Base-by-base conservation (phyloP, 2,113 vertebrate species). In the Leptodactylus fuscus region DNA sequence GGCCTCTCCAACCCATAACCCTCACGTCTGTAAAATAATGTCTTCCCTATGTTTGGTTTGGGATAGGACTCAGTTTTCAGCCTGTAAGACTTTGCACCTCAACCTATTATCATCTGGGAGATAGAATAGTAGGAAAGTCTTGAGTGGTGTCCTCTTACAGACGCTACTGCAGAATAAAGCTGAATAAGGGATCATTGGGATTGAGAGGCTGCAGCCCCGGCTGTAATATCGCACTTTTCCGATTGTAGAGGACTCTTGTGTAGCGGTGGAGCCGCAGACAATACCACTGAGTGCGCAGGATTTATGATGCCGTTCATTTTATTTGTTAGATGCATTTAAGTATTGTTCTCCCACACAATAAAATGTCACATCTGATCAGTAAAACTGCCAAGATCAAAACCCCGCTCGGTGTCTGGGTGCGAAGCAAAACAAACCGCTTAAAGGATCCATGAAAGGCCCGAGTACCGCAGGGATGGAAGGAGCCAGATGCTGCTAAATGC, bases 291-390 rank as follows among this genome's bases (percentile, higher is more conserved):
- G 27, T 51, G 16, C 11, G 6, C 32, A 34, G 75, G 49, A 55
- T 78, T 78, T 55, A 55, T 55, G 34, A 38, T 15, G 76, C 51
- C n/a, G 51, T 38, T 79, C 20, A 60, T 79, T 79, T 58, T 60
- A 79, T 79, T 79, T 79, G 51, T 79, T 79, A 60, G 53, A 58
- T 58, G 53, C 51, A 79, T 79, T 78, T 79, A 79, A 60, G 76
- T n/a, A 58, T 41, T 60, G 34, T 79, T 79, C 53, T 60, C 51
- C n/a, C 16, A 22, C 32, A 79, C 76, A 79, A 79, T 79, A 79
- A 79, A 79, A 44, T 60, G 76, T 79, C 76, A 58, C 76, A 79
- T 79, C 76, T 60, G 51, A 79, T 79, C 51, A 79, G 76, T 79
- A 38, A 60, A 79, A 79, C 53, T 27, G 76, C 76, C 34, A 60